Base-by-base conservation (phyloP, 2,797 vertebrate species). In the Gambusia yucatana region DNA sequence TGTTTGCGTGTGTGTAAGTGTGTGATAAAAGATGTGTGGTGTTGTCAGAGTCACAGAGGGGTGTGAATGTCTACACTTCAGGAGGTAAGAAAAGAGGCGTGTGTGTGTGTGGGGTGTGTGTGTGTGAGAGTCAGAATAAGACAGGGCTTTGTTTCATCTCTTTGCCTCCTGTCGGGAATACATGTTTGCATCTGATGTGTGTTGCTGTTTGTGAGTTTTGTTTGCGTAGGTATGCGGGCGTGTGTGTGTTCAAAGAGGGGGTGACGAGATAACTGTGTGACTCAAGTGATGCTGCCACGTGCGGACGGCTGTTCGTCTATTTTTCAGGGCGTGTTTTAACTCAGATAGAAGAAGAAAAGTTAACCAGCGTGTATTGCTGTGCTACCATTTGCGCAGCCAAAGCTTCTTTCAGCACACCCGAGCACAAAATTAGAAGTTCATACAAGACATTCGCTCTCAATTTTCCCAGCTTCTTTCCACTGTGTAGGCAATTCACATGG, bases 361-460 rank as follows among this genome's bases (percentile, higher is more conserved):
- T 87, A 89, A 92, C 82, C 82, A 85, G 81, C 65, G 47, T 14
- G 41, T 67, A 81, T 77, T 47, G 75, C 77, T 89, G 86, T 73
- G 86, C 75, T 84, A 77, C 86, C 84, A 84, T 84, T 84, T 84
- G 59, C 79, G 72, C 75, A 86, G 77, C 78, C 70, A 84, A 77
- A 78, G 89, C 59, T 77, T 82, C 76, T 82, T 76, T 67, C 76
- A 75, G 76, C 72, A 77, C 77, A 77, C 87, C 86, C 78, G 48
- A 95, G 94, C 94, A 93, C 88, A 92, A 93, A 95, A 95, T 94
- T 90, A 88, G 86, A 94, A 91, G 91, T 94, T 94, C 85, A 93
- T 89, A 90, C 93, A 91, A 92, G 87, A 94, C 91, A 90, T 86
- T 85, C 89, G 84, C 85, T 92, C 85, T 78, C 82, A 82, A 83